Conservation (phyloP, 2,888 invertebrate species). For the Melikaiella ostensackeni region DNA sequence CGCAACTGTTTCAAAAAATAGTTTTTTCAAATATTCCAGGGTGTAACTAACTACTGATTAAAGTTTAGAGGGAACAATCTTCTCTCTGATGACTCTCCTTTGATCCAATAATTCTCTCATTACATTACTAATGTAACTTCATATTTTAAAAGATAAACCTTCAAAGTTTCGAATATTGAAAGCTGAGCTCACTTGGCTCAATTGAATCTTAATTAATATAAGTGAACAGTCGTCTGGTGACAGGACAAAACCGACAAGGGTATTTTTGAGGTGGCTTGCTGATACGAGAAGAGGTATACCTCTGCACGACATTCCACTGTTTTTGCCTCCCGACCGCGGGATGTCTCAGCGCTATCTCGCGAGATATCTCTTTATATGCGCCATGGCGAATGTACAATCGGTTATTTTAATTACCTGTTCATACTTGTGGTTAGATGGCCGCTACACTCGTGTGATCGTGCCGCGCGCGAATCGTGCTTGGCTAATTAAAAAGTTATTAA, state of each 20-base stretch:
- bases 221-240: slow-evolving; percentile 28
- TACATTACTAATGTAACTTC: neutral
- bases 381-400: slow-evolving; percentile 40
- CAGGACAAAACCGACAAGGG: slow-evolving; percentile 22
- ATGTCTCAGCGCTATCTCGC: slow-evolving; percentile 33
- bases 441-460: slow-evolving; percentile 38
- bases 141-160: neutral
- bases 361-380: slow-evolving; percentile 40
- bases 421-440: slow-evolving; percentile 29
- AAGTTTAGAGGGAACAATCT: neutral
- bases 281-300: slow-evolving; percentile 20
- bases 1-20: too few relatives aligned
- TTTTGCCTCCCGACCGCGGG: slow-evolving; percentile 32
- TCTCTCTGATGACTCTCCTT: neutral
- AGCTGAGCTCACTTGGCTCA: neutral
- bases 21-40: too few relatives aligned
- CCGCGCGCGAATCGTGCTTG: slow-evolving; percentile 25
- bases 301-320: slow-evolving; percentile 38
- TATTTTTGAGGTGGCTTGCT: slow-evolving; percentile 17
- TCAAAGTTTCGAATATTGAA: neutral
- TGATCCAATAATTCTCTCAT: neutral
- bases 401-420: slow-evolving; percentile 44
- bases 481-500: slow-evolving; percentile 41
- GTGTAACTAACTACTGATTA: neutral
- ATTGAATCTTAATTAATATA: slow-evolving; percentile 34